Evolutionary conservation across 2,797 vertebrate species (phyloP).

Genomic region (Acanthopagrus latus): DNA sequence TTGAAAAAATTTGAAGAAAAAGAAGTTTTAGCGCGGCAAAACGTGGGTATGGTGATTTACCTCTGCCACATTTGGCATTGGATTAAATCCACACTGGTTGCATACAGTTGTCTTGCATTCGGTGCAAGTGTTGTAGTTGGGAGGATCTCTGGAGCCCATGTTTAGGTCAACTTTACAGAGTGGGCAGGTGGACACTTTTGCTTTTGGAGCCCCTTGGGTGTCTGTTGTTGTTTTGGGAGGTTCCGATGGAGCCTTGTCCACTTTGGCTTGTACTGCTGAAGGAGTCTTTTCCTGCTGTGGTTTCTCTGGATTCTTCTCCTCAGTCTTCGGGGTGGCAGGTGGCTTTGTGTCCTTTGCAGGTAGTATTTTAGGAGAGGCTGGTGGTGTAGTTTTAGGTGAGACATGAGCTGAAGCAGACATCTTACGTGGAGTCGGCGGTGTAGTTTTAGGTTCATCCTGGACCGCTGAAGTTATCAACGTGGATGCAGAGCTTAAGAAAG

Average conservation of each 20-base stretch:
- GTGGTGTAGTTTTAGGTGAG: slow-evolving; percentile 75
- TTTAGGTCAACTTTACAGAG: slow-evolving; percentile 92
- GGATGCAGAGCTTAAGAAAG: slow-evolving; percentile 94
- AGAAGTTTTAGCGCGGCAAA: background rate
- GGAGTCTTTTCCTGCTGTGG: slow-evolving; percentile 47
- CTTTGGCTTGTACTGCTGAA: slow-evolving; percentile 49
- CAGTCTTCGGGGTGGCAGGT: slow-evolving; percentile 50
- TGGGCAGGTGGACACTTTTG: slow-evolving; percentile 82
- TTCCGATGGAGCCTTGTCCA: slow-evolving; percentile 53
- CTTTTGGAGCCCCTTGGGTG: slow-evolving; percentile 50
- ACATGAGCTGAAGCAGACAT: slow-evolving; percentile 74
- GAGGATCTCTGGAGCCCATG: slow-evolving; percentile 83
- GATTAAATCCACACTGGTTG: slow-evolving; percentile 97
- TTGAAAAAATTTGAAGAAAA: background rate
- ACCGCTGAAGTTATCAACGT: slow-evolving; percentile 92
- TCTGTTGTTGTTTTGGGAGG: slow-evolving; percentile 70
- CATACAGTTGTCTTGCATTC: slow-evolving; percentile 93
- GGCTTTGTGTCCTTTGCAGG: slow-evolving; percentile 56
- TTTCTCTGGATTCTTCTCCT: slow-evolving; percentile 67
- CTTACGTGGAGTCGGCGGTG: slow-evolving; percentile 83
- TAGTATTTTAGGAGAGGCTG: slow-evolving; percentile 63
- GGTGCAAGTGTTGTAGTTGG: slow-evolving; percentile 93
- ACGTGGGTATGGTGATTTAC: slow-evolving; percentile 61
- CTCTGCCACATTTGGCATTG: slow-evolving; percentile 84
- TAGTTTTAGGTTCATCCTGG: slow-evolving; percentile 81